Evolutionary conservation across 2,888 invertebrate species (phyloP).

Genomic region (Drosophila nr. medialis): DNA sequence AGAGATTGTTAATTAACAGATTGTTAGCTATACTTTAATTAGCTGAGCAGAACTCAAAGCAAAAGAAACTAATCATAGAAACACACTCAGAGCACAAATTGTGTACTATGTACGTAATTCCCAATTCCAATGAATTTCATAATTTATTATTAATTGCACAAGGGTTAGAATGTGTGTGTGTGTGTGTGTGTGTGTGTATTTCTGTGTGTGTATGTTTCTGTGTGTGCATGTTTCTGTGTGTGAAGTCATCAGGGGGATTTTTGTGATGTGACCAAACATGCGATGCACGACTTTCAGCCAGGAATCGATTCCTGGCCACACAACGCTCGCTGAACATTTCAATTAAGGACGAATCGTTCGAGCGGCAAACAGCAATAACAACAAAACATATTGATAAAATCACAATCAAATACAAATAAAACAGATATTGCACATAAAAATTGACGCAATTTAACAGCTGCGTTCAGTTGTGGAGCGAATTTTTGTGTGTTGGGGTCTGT

Average conservation of each 20-base stretch:
- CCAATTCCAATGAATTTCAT: constrained; percentile 69
- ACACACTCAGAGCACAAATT: constrained; percentile 19
- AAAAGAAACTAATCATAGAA: constrained; percentile 40
- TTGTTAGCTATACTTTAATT: constrained; percentile 25
- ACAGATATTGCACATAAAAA: constrained; percentile 77
- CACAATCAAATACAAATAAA: constrained; percentile 78
- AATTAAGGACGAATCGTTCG: constrained; percentile 57
- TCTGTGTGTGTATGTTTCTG: neutral
- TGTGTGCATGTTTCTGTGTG: neutral
- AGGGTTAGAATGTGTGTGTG: constrained; percentile 22
- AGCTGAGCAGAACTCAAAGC: constrained; percentile 13
- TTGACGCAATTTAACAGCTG: constrained; percentile 66
- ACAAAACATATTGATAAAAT: constrained; percentile 75
- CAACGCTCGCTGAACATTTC: constrained; percentile 66
- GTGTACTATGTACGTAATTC: constrained; percentile 29
- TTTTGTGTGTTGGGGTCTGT: constrained; percentile 3
- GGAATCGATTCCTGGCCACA: constrained; percentile 24
- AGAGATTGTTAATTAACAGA: constrained; percentile 7
- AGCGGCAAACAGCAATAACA: constrained; percentile 19
- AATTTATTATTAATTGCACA: constrained; percentile 73
- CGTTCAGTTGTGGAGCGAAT: constrained; percentile 9
- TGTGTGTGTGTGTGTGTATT: neutral
- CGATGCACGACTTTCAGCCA: constrained; percentile 31
- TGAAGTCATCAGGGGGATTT: constrained; percentile 31
- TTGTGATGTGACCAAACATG: constrained; percentile 30